Conservation (phyloP, 2,888 invertebrate species). For the Noctua janthina region DNA sequence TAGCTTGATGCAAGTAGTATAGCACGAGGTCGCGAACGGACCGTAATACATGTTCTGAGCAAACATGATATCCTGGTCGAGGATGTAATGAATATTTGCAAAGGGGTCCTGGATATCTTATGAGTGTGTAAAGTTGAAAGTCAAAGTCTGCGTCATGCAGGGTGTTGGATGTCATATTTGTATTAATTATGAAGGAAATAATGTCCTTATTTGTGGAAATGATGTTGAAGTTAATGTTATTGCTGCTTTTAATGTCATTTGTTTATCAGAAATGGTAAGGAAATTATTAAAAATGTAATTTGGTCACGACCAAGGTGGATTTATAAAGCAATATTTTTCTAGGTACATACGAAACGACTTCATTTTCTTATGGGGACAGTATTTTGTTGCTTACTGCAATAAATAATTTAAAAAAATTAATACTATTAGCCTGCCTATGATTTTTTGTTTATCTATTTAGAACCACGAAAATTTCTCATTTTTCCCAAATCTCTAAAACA, state of each 20-base stretch:
- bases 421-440: no score
- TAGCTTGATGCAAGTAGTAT: not conserved
- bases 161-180: conserved; percentile 39
- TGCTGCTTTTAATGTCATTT: conserved; percentile 7
- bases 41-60: conserved; percentile 26
- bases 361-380: no score
- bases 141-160: conserved; percentile 45
- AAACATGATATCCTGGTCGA: conserved; percentile 37
- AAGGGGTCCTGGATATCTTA: conserved; percentile 22
- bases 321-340: not conserved
- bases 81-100: conserved; percentile 47
- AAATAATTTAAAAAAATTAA: no score
- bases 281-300: not conserved
- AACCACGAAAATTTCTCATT: not conserved
- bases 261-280: not conserved
- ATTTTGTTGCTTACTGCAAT: no score
- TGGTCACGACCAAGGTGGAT: not conserved
- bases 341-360: no score
- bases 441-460: no score
- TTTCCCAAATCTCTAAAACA: not conserved
- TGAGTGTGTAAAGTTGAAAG: conserved; percentile 28
- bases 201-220: conserved; percentile 46
- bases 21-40: not conserved
- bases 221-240: conserved; percentile 14
- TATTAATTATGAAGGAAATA: conserved; percentile 52